A percentile compares a stretch with the other conserved stretches of the same genome.
Conservation (phyloP, 1,140 invertebrate genomes). For the Neodiprion virginianus region DNA sequence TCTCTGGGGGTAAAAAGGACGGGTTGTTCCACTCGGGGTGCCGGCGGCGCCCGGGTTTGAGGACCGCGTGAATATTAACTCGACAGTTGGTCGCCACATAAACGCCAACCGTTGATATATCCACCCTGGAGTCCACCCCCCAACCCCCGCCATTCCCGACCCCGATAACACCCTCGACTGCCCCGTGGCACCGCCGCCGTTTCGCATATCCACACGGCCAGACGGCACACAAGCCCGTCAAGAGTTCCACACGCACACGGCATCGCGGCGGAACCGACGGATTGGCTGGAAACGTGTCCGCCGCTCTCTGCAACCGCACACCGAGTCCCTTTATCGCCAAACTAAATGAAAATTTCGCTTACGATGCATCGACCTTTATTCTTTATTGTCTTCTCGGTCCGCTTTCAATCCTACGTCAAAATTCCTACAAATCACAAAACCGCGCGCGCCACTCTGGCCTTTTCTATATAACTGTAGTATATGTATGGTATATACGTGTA, state of each 20-base stretch:
- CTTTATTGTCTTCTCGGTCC: neutral
- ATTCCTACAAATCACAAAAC: neutral
- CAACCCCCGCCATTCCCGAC: conserved; percentile 10
- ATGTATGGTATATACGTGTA: no score
- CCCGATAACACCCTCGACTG: neutral
- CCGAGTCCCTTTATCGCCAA: neutral
- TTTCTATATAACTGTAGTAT: no score
- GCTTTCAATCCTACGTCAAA: neutral
- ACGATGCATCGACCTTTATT: neutral
- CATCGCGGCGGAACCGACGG: no score
- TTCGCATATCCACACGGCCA: neutral
- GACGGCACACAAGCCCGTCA: no score
- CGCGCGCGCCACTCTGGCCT: no score
- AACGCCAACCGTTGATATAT: conserved; percentile 48
- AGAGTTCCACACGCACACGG: no score
- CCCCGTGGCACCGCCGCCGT: neutral
- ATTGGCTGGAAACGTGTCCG: neutral
- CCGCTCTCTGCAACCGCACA: neutral
- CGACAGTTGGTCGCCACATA: conserved; percentile 50
- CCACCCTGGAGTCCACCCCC: conserved; percentile 19
- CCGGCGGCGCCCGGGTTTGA: neutral
- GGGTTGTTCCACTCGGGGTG: conserved; percentile 1
- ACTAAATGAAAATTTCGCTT: conserved; percentile 38
- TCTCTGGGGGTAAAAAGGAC: neutral
- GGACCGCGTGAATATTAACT: conserved; percentile 47